Conservation (phyloP, 1,140 invertebrate genomes). For the Tetragonula clypearis region DNA sequence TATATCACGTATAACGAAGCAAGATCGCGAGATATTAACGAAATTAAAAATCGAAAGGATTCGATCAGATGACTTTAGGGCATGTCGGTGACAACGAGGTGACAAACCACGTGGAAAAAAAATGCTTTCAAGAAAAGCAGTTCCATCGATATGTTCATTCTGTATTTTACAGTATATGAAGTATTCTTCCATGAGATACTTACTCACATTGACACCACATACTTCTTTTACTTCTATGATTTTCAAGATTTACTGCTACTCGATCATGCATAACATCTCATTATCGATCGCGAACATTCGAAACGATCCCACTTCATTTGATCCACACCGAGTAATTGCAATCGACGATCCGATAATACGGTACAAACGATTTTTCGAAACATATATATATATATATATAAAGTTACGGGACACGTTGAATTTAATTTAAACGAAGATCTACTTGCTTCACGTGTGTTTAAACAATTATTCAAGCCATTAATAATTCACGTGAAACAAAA, state of each 20-base stretch:
- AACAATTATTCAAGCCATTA: neutral
- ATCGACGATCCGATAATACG: neutral
- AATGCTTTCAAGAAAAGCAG: neutral
- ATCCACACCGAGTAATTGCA: neutral
- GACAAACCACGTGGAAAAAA: neutral
- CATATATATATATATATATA: too few species aligned
- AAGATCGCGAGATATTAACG: neutral
- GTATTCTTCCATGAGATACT: neutral
- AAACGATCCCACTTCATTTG: neutral
- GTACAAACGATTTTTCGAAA: neutral
- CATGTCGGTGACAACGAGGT: neutral
- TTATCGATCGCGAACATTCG: neutral
- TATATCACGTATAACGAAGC: neutral
- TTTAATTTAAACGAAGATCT: neutral
- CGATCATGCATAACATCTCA: neutral
- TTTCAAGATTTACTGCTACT: neutral
- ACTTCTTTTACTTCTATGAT: neutral
- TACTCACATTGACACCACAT: neutral
- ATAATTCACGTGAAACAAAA: neutral
- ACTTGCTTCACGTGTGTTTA: neutral
- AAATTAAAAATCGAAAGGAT: neutral
- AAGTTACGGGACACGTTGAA: neutral
- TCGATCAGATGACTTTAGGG: neutral
- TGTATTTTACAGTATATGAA: neutral
- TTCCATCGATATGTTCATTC: neutral